Conservation (phyloP, 2,797 vertebrate genomes). For the Coracias cyanogaster region DNA sequence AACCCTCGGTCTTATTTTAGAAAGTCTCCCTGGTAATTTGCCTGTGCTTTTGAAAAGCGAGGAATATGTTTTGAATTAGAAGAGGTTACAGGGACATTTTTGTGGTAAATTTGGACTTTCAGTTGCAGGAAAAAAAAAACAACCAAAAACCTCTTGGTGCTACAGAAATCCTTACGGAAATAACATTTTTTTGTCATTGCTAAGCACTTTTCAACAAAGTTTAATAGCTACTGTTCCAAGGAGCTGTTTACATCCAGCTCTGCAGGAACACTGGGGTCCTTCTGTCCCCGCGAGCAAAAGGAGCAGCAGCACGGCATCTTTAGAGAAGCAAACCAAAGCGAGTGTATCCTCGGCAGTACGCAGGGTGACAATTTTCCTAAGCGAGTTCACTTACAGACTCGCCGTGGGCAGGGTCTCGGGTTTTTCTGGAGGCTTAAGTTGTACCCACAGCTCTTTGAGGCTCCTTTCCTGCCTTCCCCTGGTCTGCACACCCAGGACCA, state of each 20-base stretch:
- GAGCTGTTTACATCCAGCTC: constrained; percentile 64
- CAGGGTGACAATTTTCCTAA: background rate
- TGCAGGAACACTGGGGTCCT: background rate
- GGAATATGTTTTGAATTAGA: constrained; percentile 96
- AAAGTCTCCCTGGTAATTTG: constrained; percentile 83
- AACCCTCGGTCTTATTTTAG: constrained; percentile 85
- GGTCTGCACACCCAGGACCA: background rate
- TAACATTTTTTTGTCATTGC: constrained; percentile 77
- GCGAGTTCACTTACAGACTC: background rate
- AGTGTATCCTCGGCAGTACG: background rate
- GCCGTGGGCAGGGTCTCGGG: background rate
- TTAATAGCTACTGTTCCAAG: constrained; percentile 72
- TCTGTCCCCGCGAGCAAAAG: background rate
- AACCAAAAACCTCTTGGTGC: constrained; percentile 21
- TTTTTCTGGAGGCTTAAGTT: background rate
- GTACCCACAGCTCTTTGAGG: background rate
- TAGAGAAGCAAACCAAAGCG: background rate
- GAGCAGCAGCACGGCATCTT: background rate
- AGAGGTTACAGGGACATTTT: constrained; percentile 93
- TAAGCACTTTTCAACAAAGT: constrained; percentile 72
- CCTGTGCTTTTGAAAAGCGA: constrained; percentile 88
- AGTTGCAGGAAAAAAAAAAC: constrained; percentile 69
- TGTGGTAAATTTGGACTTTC: constrained; percentile 90
- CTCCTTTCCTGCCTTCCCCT: background rate
- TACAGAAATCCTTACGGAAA: constrained; percentile 73